phyloP scores from a whole-genome alignment of 2,888 invertebrate genomes.

The Dryocosmus kuriphilus region DNA sequence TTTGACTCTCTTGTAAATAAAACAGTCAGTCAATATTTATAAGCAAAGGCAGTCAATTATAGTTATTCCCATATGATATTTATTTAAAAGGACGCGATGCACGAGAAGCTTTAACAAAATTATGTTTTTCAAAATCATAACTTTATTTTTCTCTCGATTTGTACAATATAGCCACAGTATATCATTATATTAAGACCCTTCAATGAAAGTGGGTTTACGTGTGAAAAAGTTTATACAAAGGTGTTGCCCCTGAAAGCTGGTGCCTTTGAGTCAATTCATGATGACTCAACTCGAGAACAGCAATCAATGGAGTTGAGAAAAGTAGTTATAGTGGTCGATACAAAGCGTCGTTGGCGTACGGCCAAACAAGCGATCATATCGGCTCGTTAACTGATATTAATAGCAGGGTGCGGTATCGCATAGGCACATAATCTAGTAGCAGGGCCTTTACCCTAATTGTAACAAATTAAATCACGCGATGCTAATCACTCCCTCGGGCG shows the following conservation, averaged over 20 bases:
- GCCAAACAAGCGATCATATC: slow-evolving; percentile 73
- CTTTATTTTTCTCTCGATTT: too few species aligned
- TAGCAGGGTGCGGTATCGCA: slow-evolving; percentile 74
- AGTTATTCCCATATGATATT: too few species aligned
- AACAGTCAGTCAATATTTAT: too few species aligned
- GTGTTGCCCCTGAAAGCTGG: slow-evolving; percentile 34
- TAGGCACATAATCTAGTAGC: slow-evolving; percentile 33
- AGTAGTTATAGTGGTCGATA: slow-evolving; percentile 51
- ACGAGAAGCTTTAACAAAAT: too few species aligned
- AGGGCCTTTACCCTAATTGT: slow-evolving; percentile 71
- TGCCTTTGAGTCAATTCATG: slow-evolving; percentile 51
- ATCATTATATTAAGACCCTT: background rate
- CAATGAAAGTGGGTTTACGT: slow-evolving; percentile 44
- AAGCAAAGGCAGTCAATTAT: too few species aligned
- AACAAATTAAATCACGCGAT: slow-evolving; percentile 75
- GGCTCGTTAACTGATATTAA: slow-evolving; percentile 77
- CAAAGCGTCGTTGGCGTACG: slow-evolving; percentile 43
- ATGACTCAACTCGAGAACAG: slow-evolving; percentile 58
- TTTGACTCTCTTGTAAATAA: too few species aligned
- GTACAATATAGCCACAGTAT: background rate
- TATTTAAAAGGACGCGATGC: too few species aligned
- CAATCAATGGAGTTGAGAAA: slow-evolving; percentile 56
- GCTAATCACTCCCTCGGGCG: slow-evolving; percentile 56
- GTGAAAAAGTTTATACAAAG: slow-evolving; percentile 60
- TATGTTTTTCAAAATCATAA: too few species aligned